Percentiles rank a stretch among this genome's conserved stretches.
phyloP scores from a whole-genome alignment of 35 echinoderm and acorn worm species.

The Heliocidaris tuberculata region DNA sequence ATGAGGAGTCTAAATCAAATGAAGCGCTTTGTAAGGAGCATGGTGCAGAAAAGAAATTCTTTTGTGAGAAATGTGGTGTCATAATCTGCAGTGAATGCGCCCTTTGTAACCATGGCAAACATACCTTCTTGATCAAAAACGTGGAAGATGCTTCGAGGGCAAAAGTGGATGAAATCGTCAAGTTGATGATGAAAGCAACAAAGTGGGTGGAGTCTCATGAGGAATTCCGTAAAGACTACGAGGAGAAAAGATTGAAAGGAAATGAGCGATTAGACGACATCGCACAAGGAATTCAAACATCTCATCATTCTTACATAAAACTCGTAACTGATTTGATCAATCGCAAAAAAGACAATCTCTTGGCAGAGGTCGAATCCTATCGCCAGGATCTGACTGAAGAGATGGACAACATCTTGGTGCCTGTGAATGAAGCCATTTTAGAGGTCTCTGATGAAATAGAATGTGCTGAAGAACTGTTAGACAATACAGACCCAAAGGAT shows the following conservation, averaged over 20 bases:
- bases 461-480: neutral
- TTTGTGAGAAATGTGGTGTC: neutral
- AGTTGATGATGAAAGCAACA: neutral
- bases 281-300: neutral
- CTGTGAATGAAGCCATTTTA: neutral
- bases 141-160: neutral
- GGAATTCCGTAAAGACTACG: neutral
- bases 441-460: neutral
- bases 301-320: neutral
- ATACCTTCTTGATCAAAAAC: neutral
- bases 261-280: neutral
- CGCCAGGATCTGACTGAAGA: neutral
- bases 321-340: neutral
- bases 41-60: neutral
- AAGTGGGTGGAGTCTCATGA: neutral
- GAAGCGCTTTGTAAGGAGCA: neutral
- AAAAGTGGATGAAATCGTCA: neutral
- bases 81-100: neutral
- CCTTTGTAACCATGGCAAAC: neutral
- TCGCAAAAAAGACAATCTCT: neutral
- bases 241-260: neutral
- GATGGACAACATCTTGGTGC: neutral
- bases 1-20: neutral
- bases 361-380: neutral
- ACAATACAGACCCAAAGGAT: neutral